phyloP scores from a whole-genome alignment of 2,888 invertebrate genomes.

The Macrophya annulata region DNA sequence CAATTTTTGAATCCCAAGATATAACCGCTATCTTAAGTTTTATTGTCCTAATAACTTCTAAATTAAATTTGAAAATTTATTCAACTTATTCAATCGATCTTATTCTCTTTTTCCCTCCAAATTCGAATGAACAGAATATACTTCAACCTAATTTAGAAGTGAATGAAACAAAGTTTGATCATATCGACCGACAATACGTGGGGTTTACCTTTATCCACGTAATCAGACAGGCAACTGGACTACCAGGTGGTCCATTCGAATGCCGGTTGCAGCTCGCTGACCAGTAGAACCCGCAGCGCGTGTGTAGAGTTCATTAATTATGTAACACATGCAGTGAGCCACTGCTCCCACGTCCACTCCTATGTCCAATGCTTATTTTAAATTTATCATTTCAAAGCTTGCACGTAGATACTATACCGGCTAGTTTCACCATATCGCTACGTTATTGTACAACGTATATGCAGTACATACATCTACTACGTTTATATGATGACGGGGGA shows the following conservation, averaged over 20 bases:
- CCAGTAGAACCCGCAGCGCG: constrained; percentile 22
- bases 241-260: constrained; percentile 46
- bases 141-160: constrained; percentile 15
- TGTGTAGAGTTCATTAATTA: constrained; percentile 53
- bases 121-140: background rate
- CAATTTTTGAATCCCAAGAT: background rate
- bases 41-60: background rate
- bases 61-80: background rate
- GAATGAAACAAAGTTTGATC: constrained; percentile 23
- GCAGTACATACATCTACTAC: background rate
- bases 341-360: constrained; percentile 39
- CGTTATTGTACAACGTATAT: background rate
- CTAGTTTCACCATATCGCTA: background rate
- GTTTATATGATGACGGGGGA: background rate
- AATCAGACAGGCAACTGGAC: constrained; percentile 38
- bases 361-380: constrained; percentile 38
- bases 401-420: constrained; percentile 3
- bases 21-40: background rate
- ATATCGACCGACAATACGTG: background rate
- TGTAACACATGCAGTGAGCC: constrained; percentile 52
- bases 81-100: background rate
- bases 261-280: background rate
- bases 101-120: background rate
- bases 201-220: constrained; percentile 38
- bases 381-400: constrained; percentile 50